Evolutionary conservation across 2,113 vertebrate genomes (phyloP), one percentile per base, ranked within the genome.

Genomic region (Cephalopterus ornatus): DNA sequence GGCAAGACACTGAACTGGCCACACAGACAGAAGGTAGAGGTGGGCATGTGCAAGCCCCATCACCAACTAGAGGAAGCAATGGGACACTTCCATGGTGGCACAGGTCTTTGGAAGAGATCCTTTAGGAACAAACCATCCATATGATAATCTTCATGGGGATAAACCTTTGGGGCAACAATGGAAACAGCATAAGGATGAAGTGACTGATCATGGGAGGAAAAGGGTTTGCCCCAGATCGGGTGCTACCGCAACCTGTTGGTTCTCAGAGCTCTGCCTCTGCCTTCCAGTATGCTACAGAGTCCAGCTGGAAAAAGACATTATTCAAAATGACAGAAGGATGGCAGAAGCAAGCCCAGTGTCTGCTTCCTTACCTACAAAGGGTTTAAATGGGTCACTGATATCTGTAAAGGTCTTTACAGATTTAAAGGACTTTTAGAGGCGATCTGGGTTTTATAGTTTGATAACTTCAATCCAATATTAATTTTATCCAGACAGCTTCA

Each of bases 191-290:
- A 76, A 42, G 17, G 8, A 53, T 47, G 23, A 78, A 89, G 66
- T 30, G 33, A 24, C 2, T 13, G 26, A 37, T 52, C 16, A 28
- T 4, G 11, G 58, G 12, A 44, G n/a, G 35, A 28, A 37, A 74
- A 62, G 37, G 50, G 6, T 14, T 83, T 77, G 44, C 16, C 39
- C 78, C n/a, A 70, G 23, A 52, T 1, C 0, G 0, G 12, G 11
- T 37, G 84, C 21, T 49, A 76, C 14, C 58, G 68, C 39, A 46
- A 42, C 22, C 33, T 78, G 22, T 13, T 11, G 2, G 10, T 8
- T 22, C 44, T 47, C 76, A 80, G 27, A 66, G 15, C 14, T 67
- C 65, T 33, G 8, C 3, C n/a, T 88, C 39, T 92, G 20, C 42
- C 52, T 90, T 46, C 14, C n/a, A 55, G 13, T 35, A 22, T 13